Evolutionary conservation across 2,888 invertebrate species (phyloP).

Genomic region (Falcaria lacertinaria): DNA sequence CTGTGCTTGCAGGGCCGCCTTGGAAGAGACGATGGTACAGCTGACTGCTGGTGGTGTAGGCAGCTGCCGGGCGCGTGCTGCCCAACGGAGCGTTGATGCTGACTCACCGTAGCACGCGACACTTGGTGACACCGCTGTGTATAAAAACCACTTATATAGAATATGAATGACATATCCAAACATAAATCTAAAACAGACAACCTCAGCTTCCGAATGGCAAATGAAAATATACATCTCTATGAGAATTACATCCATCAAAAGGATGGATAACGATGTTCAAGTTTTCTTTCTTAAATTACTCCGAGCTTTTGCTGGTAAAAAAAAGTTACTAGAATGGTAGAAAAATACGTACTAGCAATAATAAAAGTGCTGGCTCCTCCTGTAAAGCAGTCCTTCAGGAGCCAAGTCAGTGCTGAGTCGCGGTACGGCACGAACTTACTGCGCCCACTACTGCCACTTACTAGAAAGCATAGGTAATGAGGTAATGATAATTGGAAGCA

Average conservation of each 20-base stretch:
- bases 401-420: conserved; percentile 90
- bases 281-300: no score
- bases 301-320: no score
- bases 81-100: conserved; percentile 89
- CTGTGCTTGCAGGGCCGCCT: conserved; percentile 60
- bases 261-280: no score
- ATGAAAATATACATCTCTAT: no score
- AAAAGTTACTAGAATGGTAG: no score
- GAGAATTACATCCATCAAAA: no score
- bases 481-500: no score
- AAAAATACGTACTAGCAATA: conserved; percentile 86
- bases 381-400: conserved; percentile 88
- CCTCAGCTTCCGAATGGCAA: no score
- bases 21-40: conserved; percentile 22
- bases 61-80: conserved; percentile 86
- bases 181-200: no score
- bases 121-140: conserved; percentile 86
- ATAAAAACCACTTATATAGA: background rate
- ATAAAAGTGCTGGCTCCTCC: conserved; percentile 88
- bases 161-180: no score
- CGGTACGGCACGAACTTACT: conserved; percentile 86
- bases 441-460: conserved; percentile 46
- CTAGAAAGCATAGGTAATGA: no score
- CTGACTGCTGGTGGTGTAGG: conserved; percentile 33
- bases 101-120: conserved; percentile 88